Base-by-base conservation (phyloP, 2,888 invertebrate genomes). In the Hyppa rectilinea region DNA sequence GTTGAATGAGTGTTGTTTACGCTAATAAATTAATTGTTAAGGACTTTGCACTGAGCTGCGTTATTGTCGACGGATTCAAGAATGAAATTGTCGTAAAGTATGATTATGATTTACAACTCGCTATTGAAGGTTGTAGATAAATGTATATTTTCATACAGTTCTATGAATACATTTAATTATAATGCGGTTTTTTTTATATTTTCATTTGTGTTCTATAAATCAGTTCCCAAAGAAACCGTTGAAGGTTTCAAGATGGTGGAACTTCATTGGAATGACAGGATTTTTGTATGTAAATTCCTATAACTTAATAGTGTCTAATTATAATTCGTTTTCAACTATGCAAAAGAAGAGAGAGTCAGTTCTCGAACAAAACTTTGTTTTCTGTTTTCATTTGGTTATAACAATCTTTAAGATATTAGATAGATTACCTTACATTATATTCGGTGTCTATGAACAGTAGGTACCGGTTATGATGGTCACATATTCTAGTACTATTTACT, bases 1-100 rank as follows among this genome's bases (percentile, higher is more conserved):
- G 70, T 78, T 83, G 71, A 75, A 83, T 81, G 63, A 69, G 60
- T 58, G 43, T 49, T 68, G 56, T 80, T 58, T 71, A 55, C 31
- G 45, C 36, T 76, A 58, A 17, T 77, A 72, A 74, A 81, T 80
- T 69, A 66, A 66, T 75, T 59, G 56, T 72, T 66, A 66, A 43
- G 45, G 63, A 80, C 69, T 63, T 75, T 80, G 81, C 34, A 60
- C 69, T 36, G 59, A 63, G 31, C 20, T n/a, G 55, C 1, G 20
- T 45, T 49, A 29, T 59, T 53, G 38, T 47, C 47, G 47, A 12
- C 4, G 10, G 36, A 38, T 55, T 66, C 26, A 69, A 53, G 20
- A 71, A 61, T 60, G 45, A 53, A 69, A 59, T 31, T 34, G 49
- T 60, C 60, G 14, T 56, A 23, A 60, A 70, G n/a, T 43, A 31